Evolutionary conservation across 2,888 invertebrate genomes (phyloP).

Genomic region (Tenthredo livida): DNA sequence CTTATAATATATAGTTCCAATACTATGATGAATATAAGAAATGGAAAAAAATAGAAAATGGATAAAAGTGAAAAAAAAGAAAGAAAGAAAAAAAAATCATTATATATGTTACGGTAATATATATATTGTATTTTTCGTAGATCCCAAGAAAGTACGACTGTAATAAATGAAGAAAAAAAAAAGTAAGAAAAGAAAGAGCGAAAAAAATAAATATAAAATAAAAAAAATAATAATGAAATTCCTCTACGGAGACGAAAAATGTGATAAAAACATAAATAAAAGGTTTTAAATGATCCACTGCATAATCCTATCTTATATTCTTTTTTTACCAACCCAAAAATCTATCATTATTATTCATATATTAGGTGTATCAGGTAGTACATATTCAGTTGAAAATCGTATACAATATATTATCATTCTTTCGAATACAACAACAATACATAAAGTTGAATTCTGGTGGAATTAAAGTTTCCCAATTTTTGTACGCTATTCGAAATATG

Average conservation of each 20-base stretch:
- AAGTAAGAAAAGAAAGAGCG: slow-evolving; percentile 25
- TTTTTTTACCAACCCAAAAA: neutral
- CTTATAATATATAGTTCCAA: slow-evolving; percentile 19
- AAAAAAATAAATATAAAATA: neutral
- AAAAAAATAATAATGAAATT: slow-evolving; percentile 41
- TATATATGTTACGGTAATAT: slow-evolving; percentile 48
- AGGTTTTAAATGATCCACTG: slow-evolving; percentile 43
- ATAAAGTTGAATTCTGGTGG: too few species aligned
- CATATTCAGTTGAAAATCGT: neutral
- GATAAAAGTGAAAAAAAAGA: neutral
- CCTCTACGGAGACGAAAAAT: slow-evolving; percentile 54
- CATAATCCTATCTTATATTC: slow-evolving; percentile 45
- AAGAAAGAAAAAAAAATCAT: slow-evolving; percentile 9
- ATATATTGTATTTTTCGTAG: slow-evolving; percentile 56
- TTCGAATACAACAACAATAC: too few species aligned
- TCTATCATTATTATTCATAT: neutral
- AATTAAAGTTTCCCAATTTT: too few species aligned
- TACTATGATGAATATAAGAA: neutral
- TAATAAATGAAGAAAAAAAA: slow-evolving; percentile 34
- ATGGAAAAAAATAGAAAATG: neutral
- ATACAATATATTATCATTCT: too few species aligned
- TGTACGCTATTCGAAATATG: too few species aligned
- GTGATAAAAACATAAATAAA: slow-evolving; percentile 55
- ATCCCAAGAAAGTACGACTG: slow-evolving; percentile 49
- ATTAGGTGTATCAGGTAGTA: neutral